These are phyloP conservation scores for Idaea straminata DNA, from an alignment of 2,888 invertebrate genomes.

Conservation along the genomic window DNA sequence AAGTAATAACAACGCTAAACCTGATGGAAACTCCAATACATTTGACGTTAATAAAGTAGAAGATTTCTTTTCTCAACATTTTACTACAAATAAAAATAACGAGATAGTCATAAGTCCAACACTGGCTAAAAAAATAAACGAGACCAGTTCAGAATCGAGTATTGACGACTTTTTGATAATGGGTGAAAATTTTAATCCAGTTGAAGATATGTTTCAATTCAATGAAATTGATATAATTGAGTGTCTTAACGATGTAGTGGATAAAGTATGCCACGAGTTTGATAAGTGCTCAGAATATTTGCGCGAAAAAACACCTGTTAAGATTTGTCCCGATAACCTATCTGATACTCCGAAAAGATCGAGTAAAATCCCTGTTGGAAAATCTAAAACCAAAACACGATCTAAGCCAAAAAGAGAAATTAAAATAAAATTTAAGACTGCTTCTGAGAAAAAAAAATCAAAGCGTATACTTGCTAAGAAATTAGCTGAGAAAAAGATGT, in stretches of 20 bases:
- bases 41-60: slow-evolving; percentile 46
- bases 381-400: slow-evolving; percentile 19
- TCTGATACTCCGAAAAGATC: slow-evolving; percentile 6
- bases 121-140: slow-evolving; percentile 56
- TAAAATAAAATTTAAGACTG: slow-evolving; percentile 37
- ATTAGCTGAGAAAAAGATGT: slow-evolving; percentile 36
- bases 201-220: slow-evolving; percentile 29
- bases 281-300: slow-evolving; percentile 47
- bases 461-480: slow-evolving; percentile 24
- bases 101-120: slow-evolving; percentile 51
- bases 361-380: slow-evolving; percentile 9
- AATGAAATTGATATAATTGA: slow-evolving; percentile 48
- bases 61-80: slow-evolving; percentile 55
- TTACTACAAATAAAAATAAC: slow-evolving; percentile 36
- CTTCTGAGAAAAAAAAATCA: slow-evolving; percentile 19
- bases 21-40: slow-evolving; percentile 7
- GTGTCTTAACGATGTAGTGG: slow-evolving; percentile 55
- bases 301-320: slow-evolving; percentile 19
- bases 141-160: slow-evolving; percentile 51
- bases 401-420: slow-evolving; percentile 26
- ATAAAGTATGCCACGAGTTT: slow-evolving; percentile 54
- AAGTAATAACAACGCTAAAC: slow-evolving; percentile 11
- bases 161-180: slow-evolving; percentile 36
- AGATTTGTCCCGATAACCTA: slow-evolving; percentile 9
- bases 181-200: slow-evolving; percentile 26